A percentile compares a stretch with the other conserved stretches of the same genome.
Conservation (phyloP, 2,797 vertebrate species). For the Sebastes iracundus region DNA sequence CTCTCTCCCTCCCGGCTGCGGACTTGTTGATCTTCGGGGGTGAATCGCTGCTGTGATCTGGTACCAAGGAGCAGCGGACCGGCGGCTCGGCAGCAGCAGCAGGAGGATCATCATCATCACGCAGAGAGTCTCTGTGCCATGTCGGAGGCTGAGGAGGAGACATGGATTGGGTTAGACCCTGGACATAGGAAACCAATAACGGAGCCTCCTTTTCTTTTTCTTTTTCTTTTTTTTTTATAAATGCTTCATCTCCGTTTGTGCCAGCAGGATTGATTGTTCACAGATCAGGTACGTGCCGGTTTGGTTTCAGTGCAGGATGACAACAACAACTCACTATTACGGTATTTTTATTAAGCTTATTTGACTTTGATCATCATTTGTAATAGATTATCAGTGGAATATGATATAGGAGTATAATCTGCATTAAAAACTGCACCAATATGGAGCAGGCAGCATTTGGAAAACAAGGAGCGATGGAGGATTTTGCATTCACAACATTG, state of each 20-base stretch:
- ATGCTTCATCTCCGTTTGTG: constrained; percentile 53
- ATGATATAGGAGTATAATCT: not conserved
- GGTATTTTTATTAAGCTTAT: constrained; percentile 50
- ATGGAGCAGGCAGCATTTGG: constrained; percentile 37
- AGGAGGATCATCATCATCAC: not conserved
- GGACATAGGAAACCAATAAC: constrained; percentile 74
- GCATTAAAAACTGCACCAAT: constrained; percentile 50
- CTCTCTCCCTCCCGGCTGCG: constrained; percentile 22
- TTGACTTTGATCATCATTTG: constrained; percentile 38
- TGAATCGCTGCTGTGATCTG: constrained; percentile 30
- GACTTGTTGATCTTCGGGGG: constrained; percentile 83
- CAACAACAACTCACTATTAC: constrained; percentile 58
- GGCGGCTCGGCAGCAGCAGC: constrained; percentile 20
- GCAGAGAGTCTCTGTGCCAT: constrained; percentile 62
- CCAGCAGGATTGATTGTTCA: constrained; percentile 64
- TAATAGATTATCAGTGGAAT: constrained; percentile 9
- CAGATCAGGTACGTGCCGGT: constrained; percentile 65
- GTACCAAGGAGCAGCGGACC: constrained; percentile 31
- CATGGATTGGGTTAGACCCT: constrained; percentile 71
- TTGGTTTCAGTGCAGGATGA: constrained; percentile 53
- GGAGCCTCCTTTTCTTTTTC: constrained; percentile 51
- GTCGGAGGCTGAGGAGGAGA: constrained; percentile 74
- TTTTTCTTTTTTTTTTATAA: constrained; percentile 42
- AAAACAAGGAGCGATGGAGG: constrained; percentile 18
- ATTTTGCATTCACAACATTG: constrained; percentile 41